Evolutionary conservation across 2,888 invertebrate genomes (phyloP).

Genomic region (Chrysopilus asiliformis): DNA sequence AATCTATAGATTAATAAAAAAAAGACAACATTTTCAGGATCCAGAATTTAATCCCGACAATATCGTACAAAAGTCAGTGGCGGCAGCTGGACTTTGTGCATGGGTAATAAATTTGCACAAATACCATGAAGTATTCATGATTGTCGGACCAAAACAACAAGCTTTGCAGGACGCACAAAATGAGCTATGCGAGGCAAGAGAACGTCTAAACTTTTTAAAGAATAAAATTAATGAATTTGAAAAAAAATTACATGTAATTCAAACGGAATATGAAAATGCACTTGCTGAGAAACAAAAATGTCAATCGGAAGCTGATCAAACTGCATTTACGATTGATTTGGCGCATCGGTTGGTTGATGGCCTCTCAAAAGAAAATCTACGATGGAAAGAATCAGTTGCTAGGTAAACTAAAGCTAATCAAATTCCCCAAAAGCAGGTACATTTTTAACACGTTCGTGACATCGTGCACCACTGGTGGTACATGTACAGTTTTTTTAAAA

Average conservation of each 20-base stretch:
- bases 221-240: conserved; percentile 53
- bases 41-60: conserved; percentile 78
- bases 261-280: conserved; percentile 77
- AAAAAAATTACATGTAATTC: conserved; percentile 58
- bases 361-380: conserved; percentile 73
- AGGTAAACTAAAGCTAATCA: conserved; percentile 20
- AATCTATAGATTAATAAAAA: background rate
- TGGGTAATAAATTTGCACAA: conserved; percentile 89
- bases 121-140: conserved; percentile 81
- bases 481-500: too few relatives aligned
- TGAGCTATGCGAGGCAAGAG: conserved; percentile 69
- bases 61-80: conserved; percentile 74
- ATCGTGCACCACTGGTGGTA: too few relatives aligned
- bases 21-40: conserved; percentile 30
- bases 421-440: too few relatives aligned
- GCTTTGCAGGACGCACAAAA: conserved; percentile 79
- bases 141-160: conserved; percentile 82
- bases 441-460: too few relatives aligned
- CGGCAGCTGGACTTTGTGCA: conserved; percentile 86
- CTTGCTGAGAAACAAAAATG: conserved; percentile 78
- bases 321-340: conserved; percentile 75
- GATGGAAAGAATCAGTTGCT: conserved; percentile 33
- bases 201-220: conserved; percentile 64
- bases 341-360: conserved; percentile 89
- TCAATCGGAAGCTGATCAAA: conserved; percentile 85